Evolutionary conservation across 2,113 vertebrate genomes (phyloP).

Genomic region (cattle (Bos taurus)): DNA sequence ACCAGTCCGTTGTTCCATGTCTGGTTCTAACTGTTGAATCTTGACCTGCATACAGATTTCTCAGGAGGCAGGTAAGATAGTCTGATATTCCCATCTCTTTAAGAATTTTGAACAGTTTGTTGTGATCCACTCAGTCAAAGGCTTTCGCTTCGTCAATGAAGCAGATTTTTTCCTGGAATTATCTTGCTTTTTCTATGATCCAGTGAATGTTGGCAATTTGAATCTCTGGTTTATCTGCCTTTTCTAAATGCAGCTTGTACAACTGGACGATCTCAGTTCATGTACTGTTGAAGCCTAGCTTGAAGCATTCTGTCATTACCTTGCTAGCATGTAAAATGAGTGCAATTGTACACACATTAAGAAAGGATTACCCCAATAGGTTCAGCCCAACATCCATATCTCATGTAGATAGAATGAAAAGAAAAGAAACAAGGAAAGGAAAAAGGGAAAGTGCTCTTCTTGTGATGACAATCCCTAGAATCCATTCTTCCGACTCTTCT

Average conservation of each 20-base stretch:
- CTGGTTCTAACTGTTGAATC: not conserved
- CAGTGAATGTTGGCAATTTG: not conserved
- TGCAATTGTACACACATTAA: not conserved
- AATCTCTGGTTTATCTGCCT: not conserved
- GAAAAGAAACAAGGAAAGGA: not conserved
- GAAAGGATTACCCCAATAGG: not conserved
- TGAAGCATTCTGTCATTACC: not conserved
- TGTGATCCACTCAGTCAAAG: not conserved
- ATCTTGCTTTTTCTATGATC: not conserved
- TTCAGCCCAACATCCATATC: not conserved
- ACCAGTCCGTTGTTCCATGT: not conserved
- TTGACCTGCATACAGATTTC: not conserved
- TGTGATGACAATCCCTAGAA: not conserved
- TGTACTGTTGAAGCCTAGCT: not conserved
- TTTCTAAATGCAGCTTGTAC: not conserved
- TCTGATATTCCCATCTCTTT: not conserved
- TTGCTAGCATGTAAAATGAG: not conserved
- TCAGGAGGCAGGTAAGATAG: not conserved
- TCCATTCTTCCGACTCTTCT: not conserved
- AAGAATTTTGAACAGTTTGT: not conserved
- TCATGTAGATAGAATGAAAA: not conserved
- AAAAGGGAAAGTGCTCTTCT: not conserved
- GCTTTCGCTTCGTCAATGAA: not conserved
- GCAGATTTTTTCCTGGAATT: not conserved
- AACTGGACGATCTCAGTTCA: not conserved